These are phyloP conservation scores for Euplexia lucipara DNA, from an alignment of 2,888 invertebrate genomes.

Conservation along the genomic window DNA sequence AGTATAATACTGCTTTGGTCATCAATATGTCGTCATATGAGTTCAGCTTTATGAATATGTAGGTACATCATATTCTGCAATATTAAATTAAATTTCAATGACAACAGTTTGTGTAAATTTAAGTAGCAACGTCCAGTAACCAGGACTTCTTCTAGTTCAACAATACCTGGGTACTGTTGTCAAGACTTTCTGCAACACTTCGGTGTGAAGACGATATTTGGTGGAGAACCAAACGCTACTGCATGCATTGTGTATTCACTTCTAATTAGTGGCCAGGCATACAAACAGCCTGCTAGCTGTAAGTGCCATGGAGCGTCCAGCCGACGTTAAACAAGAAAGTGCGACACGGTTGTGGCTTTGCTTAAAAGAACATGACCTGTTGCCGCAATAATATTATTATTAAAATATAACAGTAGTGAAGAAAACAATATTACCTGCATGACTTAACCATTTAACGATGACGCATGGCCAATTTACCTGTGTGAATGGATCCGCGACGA, in stretches of 20 bases:
- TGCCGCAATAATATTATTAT: constrained; percentile 6
- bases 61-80: constrained; percentile 5
- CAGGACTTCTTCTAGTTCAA: neutral
- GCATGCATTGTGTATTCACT: constrained; percentile 2
- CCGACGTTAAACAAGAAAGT: constrained; percentile 15
- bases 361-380: constrained; percentile 46
- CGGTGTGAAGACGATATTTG: no score
- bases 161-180: neutral
- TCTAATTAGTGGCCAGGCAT: constrained; percentile 2
- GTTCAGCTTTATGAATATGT: neutral
- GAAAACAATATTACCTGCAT: constrained; percentile 13
- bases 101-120: neutral
- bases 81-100: constrained; percentile 2
- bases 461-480: constrained; percentile 32
- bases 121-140: neutral
- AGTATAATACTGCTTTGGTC: neutral
- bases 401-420: constrained; percentile 19
- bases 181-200: no score
- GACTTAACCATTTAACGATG: constrained; percentile 32
- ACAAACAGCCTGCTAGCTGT: constrained; percentile 11
- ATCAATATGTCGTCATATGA: neutral
- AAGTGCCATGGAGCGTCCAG: constrained; percentile 29
- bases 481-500: constrained; percentile 25
- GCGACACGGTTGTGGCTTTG: constrained; percentile 41
- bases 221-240: neutral